phyloP scores from a whole-genome alignment of 2,113 vertebrate species.

The Perccottus glenii region DNA sequence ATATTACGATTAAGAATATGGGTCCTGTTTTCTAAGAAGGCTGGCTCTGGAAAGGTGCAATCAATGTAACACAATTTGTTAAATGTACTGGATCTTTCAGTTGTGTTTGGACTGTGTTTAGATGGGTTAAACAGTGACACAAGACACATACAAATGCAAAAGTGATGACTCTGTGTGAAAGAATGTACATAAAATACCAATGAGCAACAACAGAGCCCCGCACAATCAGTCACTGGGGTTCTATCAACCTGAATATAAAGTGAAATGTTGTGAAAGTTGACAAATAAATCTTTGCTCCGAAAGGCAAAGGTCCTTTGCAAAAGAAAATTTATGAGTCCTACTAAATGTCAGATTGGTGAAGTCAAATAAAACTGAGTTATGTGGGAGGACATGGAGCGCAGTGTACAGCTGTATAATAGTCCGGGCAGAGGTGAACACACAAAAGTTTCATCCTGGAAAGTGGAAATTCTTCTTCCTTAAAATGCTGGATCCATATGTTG shows the following conservation, averaged over 20 bases:
- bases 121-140: slow-evolving; percentile 59
- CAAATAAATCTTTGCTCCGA: slow-evolving; percentile 56
- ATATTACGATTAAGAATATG: slow-evolving; percentile 21
- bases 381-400: slow-evolving; percentile 25
- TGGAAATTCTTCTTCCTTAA: slow-evolving; percentile 29
- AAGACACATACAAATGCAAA: slow-evolving; percentile 47
- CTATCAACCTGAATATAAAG: slow-evolving; percentile 54
- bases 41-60: slow-evolving; percentile 38
- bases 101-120: slow-evolving; percentile 52
- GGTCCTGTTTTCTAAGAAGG: slow-evolving; percentile 27
- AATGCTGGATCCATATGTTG: slow-evolving; percentile 56
- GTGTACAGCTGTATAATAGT: slow-evolving; percentile 37
- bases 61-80: slow-evolving; percentile 58
- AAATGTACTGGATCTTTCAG: slow-evolving; percentile 43
- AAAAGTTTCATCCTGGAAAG: slow-evolving; percentile 34
- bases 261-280: slow-evolving; percentile 66
- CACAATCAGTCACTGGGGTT: slow-evolving; percentile 58
- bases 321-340: slow-evolving; percentile 36
- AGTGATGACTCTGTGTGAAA: slow-evolving; percentile 49
- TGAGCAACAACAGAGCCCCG: slow-evolving; percentile 60
- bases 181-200: slow-evolving; percentile 61
- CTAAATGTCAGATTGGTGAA: slow-evolving; percentile 58
- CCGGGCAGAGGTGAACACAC: slow-evolving; percentile 20
- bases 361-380: slow-evolving; percentile 59
- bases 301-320: slow-evolving; percentile 39